Percentiles rank a stretch among this genome's conserved stretches.
Conservation (phyloP, 2,797 vertebrate species). For the Parotocinclus haroldoi region DNA sequence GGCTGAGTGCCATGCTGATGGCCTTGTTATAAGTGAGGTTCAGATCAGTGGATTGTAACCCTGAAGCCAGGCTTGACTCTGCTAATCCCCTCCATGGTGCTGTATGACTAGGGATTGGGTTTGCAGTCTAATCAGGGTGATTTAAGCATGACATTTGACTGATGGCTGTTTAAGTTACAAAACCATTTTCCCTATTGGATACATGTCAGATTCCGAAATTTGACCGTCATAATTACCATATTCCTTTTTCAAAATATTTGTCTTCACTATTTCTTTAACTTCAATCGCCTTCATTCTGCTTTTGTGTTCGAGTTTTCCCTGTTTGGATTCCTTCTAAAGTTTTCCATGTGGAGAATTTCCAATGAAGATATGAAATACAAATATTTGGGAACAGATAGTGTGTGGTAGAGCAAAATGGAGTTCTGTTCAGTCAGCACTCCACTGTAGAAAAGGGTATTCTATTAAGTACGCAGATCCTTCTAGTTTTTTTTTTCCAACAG, state of each 20-base stretch:
- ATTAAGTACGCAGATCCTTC: background rate
- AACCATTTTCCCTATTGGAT: constrained; percentile 19
- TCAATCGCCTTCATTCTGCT: background rate
- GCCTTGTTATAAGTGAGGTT: constrained; percentile 21
- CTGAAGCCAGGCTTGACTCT: background rate
- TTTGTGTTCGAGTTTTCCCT: background rate
- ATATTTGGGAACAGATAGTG: constrained; percentile 1
- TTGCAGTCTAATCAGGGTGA: constrained; percentile 25
- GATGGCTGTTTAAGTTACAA: constrained; percentile 25
- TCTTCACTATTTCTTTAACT: background rate
- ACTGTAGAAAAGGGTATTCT: constrained; percentile 8
- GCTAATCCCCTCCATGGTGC: background rate
- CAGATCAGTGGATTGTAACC: constrained; percentile 7
- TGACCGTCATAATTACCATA: background rate
- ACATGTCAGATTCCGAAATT: background rate
- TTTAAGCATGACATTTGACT: constrained; percentile 39
- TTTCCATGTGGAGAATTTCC: background rate
- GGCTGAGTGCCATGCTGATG: constrained; percentile 31
- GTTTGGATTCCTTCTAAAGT: background rate
- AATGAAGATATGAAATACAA: background rate
- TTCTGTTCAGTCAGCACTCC: constrained; percentile 20
- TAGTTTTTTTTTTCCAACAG: background rate
- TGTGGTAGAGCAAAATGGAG: background rate
- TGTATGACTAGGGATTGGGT: constrained; percentile 20
- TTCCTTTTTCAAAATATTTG: background rate